Conservation (phyloP, 35 echinoderm and acorn worm species). For the Ptychodera flava region DNA sequence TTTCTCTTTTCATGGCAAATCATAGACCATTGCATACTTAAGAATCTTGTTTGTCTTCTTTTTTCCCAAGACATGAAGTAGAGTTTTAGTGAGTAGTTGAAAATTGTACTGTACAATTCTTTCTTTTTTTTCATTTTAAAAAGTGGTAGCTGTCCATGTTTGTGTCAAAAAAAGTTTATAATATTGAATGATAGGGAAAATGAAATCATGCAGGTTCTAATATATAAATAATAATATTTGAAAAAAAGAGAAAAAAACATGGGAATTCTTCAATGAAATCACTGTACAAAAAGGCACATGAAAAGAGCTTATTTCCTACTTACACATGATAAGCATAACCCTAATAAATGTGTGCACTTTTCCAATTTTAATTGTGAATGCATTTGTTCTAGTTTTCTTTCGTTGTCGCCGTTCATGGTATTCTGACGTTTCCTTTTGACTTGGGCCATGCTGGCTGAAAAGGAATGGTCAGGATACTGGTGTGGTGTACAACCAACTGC, state of each 20-base stretch:
- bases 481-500: no score
- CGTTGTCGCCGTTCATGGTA: no score
- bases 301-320: not conserved
- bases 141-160: not conserved
- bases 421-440: no score
- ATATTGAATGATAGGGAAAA: not conserved
- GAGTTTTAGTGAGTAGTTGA: not conserved
- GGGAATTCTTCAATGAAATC: not conserved
- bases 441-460: no score
- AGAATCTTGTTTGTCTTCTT: not conserved
- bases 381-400: not conserved
- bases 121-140: not conserved
- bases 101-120: not conserved
- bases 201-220: slow-evolving; percentile 1
- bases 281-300: not conserved
- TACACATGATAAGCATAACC: not conserved
- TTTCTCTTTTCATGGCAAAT: not conserved
- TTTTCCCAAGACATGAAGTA: not conserved
- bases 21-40: not conserved
- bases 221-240: not conserved
- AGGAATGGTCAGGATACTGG: no score
- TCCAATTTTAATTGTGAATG: slow-evolving; percentile 2
- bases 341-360: slow-evolving; percentile 1
- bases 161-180: not conserved
- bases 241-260: not conserved